These are phyloP conservation scores for Nibea albiflora DNA, from an alignment of 2,113 vertebrate genomes.

Conservation along the genomic window DNA sequence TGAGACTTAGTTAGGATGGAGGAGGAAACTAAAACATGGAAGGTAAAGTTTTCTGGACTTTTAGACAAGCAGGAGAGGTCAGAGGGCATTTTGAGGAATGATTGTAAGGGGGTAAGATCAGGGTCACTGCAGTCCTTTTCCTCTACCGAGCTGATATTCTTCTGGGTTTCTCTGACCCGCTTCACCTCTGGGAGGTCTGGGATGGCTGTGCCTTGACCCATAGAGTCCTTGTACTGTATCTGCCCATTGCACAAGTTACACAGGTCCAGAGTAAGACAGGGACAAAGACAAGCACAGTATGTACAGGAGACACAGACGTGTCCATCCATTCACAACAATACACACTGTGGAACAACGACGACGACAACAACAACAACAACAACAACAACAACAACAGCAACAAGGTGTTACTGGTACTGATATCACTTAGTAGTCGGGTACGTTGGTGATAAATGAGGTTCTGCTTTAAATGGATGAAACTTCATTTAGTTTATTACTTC, in stretches of 20 bases:
- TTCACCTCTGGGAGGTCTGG: constrained; percentile 96
- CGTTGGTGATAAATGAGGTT: neutral
- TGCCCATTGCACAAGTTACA: constrained; percentile 74
- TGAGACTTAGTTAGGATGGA: constrained; percentile 49
- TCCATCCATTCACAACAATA: constrained; percentile 33
- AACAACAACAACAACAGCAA: neutral
- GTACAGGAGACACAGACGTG: constrained; percentile 21
- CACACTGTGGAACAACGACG: neutral
- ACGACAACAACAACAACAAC: neutral
- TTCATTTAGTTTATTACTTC: constrained; percentile 27
- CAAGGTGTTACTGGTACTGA: neutral
- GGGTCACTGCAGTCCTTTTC: constrained; percentile 47
- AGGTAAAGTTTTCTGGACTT: neutral
- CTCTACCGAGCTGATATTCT: constrained; percentile 98
- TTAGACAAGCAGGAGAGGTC: neutral
- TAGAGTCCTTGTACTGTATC: constrained; percentile 95
- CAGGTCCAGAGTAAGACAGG: constrained; percentile 52
- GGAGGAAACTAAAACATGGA: constrained; percentile 12
- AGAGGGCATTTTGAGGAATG: neutral
- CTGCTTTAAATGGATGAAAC: constrained; percentile 5
- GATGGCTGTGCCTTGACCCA: constrained; percentile 95
- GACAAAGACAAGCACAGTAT: constrained; percentile 30
- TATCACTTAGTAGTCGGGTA: neutral
- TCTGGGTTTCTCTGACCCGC: constrained; percentile 95
- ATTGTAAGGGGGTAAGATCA: neutral